Percentiles rank a stretch among this genome's conserved stretches.
These are phyloP conservation scores for Drosophila mimetica DNA, from an alignment of 2,888 invertebrate genomes.

Conservation along the genomic window DNA sequence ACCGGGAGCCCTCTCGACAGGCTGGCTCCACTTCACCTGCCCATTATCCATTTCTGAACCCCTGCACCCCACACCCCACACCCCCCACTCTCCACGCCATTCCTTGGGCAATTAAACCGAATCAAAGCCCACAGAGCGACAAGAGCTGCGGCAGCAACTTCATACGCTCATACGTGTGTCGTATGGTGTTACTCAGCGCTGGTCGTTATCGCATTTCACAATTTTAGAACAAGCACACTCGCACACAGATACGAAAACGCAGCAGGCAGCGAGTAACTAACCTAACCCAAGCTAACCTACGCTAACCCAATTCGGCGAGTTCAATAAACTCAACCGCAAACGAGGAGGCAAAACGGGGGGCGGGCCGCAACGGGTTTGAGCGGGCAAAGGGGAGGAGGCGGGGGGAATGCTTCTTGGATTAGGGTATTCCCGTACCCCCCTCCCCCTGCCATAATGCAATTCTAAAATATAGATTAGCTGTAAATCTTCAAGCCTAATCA, in stretches of 20 bases:
- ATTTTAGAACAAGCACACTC: slow-evolving; percentile 50
- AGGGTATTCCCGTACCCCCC: slow-evolving; percentile 18
- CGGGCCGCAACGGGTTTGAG: not conserved
- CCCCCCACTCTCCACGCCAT: not conserved
- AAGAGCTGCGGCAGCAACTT: slow-evolving; percentile 3
- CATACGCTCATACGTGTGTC: slow-evolving; percentile 19
- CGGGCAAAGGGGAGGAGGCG: not conserved
- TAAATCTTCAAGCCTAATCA: slow-evolving; percentile 73
- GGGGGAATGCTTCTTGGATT: slow-evolving; percentile 6
- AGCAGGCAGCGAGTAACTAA: slow-evolving; percentile 53
- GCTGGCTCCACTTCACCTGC: slow-evolving; percentile 40
- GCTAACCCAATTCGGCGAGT: slow-evolving; percentile 75
- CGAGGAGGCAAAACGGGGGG: not conserved
- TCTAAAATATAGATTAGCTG: slow-evolving; percentile 78
- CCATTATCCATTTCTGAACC: not conserved
- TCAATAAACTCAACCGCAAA: slow-evolving; percentile 65
- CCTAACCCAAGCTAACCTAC: slow-evolving; percentile 73
- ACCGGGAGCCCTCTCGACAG: slow-evolving; percentile 10
- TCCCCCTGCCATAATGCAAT: slow-evolving; percentile 48
- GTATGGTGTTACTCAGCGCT: slow-evolving; percentile 28
- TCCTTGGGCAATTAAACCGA: slow-evolving; percentile 61
- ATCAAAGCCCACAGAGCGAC: slow-evolving; percentile 50
- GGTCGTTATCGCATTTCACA: slow-evolving; percentile 67
- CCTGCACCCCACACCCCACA: too few relatives aligned
- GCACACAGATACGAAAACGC: slow-evolving; percentile 38